Evolutionary conservation across 1,140 invertebrate species (phyloP), one percentile per base, ranked within the genome.

Genomic region (Drosophila nannoptera): DNA sequence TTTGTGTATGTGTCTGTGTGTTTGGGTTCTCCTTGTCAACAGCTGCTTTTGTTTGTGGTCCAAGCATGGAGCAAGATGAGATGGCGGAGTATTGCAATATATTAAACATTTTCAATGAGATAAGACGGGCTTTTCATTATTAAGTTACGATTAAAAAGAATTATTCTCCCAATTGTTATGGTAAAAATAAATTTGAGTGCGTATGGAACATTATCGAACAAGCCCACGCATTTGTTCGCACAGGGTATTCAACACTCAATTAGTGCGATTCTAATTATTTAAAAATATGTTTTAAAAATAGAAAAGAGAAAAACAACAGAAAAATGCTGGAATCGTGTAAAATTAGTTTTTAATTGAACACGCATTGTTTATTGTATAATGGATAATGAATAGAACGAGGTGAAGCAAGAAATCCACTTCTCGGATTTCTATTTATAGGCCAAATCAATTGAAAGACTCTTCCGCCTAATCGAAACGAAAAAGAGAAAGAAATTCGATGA

Each of bases 341-440:
- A 68, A 68, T 52, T 52, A 33, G 29, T 31, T 14, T 60, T 22
- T 7, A 43, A 61, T 61, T 76, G 76, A 68, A 59, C 31, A 65
- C 46, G 46, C 59, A 77, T 77, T 69, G 67, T 69, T 69, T 69
- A 64, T 69, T 64, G 36, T 69, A 16, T 56, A 53, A 63, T 43
- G 59, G 8, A 36, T 50, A 22, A 43, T 7, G 40, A 14, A 43
- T 14, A 8, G 6, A 29, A 29, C 36, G 29, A 50, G 52, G 8
- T 38, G 22, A 43, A 43, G 12, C 65, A 45, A 9, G 52, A 55
- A 14, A 43, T 14, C 40, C 11, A 5, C n/a, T 42, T 7, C 12
- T 43, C 4, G 40, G 14, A 14, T 43, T n/a, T 43, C 49, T 64
- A 70, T 69, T 71, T 66, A 64, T 70, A 55, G 64, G 31, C 40